These are phyloP conservation scores for Acleris emargana DNA, from an alignment of 2,888 invertebrate species.

Conservation along the genomic window DNA sequence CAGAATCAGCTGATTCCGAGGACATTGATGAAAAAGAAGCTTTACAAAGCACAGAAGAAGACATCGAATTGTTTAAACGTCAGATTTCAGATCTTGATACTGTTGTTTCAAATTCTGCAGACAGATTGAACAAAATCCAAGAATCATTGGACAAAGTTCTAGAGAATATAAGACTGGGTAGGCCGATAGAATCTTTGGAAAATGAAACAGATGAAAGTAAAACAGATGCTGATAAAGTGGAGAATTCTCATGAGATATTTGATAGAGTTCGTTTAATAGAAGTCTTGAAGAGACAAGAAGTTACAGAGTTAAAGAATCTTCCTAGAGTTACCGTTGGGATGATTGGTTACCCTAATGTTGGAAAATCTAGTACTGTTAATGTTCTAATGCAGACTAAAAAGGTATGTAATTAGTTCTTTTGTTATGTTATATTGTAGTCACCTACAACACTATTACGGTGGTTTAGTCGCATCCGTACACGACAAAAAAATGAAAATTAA, in stretches of 20 bases:
- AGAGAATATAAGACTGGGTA: conserved; percentile 66
- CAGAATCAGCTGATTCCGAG: conserved; percentile 62
- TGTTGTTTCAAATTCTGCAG: conserved; percentile 81
- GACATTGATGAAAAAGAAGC: conserved; percentile 55
- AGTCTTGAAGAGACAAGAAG: conserved; percentile 85
- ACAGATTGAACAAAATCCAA: conserved; percentile 82
- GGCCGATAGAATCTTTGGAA: conserved; percentile 57
- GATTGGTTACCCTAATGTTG: conserved; percentile 99
- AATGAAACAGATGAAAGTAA: conserved; percentile 38
- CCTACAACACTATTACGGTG: no score
- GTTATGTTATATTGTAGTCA: no score
- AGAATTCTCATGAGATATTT: conserved; percentile 85
- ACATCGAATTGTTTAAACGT: conserved; percentile 76
- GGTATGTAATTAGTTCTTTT: conserved; percentile 62
- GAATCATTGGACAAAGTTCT: conserved; percentile 72
- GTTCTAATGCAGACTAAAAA: conserved; percentile 93
- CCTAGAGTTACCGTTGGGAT: conserved; percentile 92
- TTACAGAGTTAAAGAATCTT: conserved; percentile 70
- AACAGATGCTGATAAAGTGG: conserved; percentile 43
- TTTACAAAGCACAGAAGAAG: conserved; percentile 61
- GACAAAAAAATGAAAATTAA: no score
- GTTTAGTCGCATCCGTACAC: no score
- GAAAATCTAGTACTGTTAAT: conserved; percentile 99
- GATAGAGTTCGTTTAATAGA: conserved; percentile 88
- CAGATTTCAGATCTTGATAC: conserved; percentile 79